These are phyloP conservation scores for Sarotherodon lohbergeri DNA, from an alignment of 2,113 vertebrate genomes.

Conservation along the genomic window DNA sequence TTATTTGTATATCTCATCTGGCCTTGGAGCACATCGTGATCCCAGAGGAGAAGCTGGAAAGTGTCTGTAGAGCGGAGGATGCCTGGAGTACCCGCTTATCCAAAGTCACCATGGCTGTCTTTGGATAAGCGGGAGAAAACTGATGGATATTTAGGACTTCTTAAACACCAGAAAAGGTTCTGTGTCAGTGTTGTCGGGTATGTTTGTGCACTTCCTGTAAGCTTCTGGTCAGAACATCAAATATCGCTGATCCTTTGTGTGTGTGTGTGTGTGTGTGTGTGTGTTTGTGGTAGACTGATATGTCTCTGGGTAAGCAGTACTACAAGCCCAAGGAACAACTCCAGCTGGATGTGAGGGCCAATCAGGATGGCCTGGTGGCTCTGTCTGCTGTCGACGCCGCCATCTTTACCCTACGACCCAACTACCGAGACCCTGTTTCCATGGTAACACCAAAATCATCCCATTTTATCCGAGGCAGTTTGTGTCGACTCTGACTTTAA, in stretches of 20 bases:
- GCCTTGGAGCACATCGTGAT: background rate
- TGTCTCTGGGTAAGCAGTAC: slow-evolving; percentile 6
- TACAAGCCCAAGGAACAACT: slow-evolving; percentile 75
- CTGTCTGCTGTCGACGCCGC: slow-evolving; percentile 80
- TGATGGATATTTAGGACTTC: background rate
- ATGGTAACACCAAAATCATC: background rate
- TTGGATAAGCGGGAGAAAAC: background rate
- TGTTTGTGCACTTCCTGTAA: background rate
- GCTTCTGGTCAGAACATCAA: background rate
- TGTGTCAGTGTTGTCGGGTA: background rate
- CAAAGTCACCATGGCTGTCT: background rate
- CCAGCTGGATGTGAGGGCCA: slow-evolving; percentile 63
- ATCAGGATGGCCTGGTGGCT: slow-evolving; percentile 76
- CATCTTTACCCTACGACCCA: slow-evolving; percentile 71
- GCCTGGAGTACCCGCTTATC: background rate
- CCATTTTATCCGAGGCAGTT: background rate
- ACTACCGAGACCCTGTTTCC: slow-evolving; percentile 61
- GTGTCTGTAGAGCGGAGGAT: background rate
- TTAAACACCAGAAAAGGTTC: background rate
- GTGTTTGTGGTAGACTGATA: slow-evolving; percentile 63
- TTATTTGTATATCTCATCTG: background rate
- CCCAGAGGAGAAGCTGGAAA: background rate
- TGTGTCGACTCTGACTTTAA: background rate
- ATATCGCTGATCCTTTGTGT: background rate
- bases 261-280: background rate